Conservation (phyloP, 2,113 vertebrate species). For the Corythornis madagascariensis region DNA sequence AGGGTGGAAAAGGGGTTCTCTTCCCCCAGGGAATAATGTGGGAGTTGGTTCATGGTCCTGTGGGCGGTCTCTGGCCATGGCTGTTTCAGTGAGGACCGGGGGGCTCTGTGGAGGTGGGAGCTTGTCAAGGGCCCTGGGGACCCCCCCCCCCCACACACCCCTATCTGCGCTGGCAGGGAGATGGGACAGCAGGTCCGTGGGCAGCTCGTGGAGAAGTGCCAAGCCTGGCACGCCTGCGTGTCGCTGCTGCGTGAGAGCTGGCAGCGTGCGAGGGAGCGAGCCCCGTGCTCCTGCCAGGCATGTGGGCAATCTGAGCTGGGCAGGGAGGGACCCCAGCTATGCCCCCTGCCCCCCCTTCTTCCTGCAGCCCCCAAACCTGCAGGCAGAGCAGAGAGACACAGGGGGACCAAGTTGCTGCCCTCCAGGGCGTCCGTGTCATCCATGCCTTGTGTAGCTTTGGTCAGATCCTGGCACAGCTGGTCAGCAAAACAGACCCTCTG, state of each 20-base stretch:
- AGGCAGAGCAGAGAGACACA: neutral
- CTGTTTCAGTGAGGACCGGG: neutral
- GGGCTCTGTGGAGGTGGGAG: neutral
- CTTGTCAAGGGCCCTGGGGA: neutral
- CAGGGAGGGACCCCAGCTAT: neutral
- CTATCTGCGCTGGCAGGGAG: neutral
- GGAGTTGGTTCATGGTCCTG: neutral
- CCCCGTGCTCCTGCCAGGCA: neutral
- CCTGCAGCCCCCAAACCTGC: neutral
- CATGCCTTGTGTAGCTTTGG: neutral
- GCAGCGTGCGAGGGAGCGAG: neutral
- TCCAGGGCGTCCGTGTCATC: neutral
- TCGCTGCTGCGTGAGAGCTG: neutral
- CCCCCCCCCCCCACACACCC: neutral
- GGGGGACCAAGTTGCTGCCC: neutral
- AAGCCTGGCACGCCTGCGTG: neutral
- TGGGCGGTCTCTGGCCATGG: neutral
- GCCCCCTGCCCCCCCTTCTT: neutral
- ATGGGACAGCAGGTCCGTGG: slow-evolving; percentile 39
- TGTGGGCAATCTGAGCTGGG: neutral
- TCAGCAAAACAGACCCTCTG: neutral
- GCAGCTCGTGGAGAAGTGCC: neutral
- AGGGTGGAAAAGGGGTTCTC: neutral
- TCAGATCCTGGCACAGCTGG: neutral
- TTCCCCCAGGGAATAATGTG: accelerated